A percentile compares a stretch with the other conserved stretches of the same genome.
These are phyloP conservation scores for Procambarus virginalis DNA, from an alignment of 1,140 invertebrate species.

Conservation along the genomic window DNA sequence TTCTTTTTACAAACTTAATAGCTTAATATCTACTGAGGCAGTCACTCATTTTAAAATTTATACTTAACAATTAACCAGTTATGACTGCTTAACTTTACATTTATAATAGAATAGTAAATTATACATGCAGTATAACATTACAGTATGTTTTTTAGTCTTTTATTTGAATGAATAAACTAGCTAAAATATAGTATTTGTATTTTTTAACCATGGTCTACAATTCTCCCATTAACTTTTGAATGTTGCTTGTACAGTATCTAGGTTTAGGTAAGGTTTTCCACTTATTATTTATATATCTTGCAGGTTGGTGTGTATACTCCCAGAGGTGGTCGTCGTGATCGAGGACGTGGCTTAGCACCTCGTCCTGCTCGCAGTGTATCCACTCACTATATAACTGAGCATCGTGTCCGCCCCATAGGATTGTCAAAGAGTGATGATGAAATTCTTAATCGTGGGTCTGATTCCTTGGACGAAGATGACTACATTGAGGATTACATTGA, in stretches of 20 bases:
- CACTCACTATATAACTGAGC: slow-evolving; percentile 68
- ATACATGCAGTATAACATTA: too few relatives aligned
- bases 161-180: too few relatives aligned
- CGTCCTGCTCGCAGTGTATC: slow-evolving; percentile 66
- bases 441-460: slow-evolving; percentile 69
- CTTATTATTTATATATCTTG: background rate
- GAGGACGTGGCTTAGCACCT: slow-evolving; percentile 49
- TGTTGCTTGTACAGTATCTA: too few relatives aligned
- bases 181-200: too few relatives aligned
- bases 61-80: too few relatives aligned
- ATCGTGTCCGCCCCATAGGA: slow-evolving; percentile 63
- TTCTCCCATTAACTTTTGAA: background rate
- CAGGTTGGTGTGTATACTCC: slow-evolving; percentile 67
- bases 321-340: slow-evolving; percentile 54
- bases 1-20: too few relatives aligned
- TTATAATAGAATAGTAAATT: too few relatives aligned
- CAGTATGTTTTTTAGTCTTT: too few relatives aligned
- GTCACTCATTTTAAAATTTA: too few relatives aligned
- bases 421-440: slow-evolving; percentile 70
- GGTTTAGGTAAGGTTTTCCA: too few relatives aligned
- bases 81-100: too few relatives aligned
- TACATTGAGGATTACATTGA: slow-evolving; percentile 68
- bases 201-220: background rate
- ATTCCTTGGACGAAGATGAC: slow-evolving; percentile 70
- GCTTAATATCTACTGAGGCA: too few relatives aligned